These are phyloP conservation scores for Oryzias celebensis DNA, from an alignment of 2,113 vertebrate species.

Conservation along the genomic window DNA sequence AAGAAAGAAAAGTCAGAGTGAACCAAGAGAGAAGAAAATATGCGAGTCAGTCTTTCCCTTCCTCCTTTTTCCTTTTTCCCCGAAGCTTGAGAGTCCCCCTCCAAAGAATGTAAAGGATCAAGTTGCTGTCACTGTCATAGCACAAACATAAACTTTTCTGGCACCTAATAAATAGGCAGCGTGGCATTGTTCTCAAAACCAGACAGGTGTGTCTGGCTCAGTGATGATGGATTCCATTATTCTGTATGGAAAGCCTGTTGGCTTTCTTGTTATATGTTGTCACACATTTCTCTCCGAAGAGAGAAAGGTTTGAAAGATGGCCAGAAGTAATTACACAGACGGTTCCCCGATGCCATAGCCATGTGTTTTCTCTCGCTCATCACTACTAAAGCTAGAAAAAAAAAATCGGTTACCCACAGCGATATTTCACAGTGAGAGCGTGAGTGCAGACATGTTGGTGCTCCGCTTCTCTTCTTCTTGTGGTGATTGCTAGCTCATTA, in stretches of 20 bases:
- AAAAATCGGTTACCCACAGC: constrained; percentile 62
- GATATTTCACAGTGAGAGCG: constrained; percentile 56
- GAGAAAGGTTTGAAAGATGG: constrained; percentile 80
- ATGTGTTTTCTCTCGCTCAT: constrained; percentile 71
- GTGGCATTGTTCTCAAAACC: constrained; percentile 82
- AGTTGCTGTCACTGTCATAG: constrained; percentile 83
- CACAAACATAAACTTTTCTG: constrained; percentile 85
- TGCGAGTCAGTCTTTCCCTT: constrained; percentile 73
- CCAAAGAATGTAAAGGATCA: constrained; percentile 82
- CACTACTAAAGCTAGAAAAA: constrained; percentile 55
- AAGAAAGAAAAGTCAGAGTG: constrained; percentile 79
- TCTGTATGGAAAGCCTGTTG: constrained; percentile 81
- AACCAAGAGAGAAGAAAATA: constrained; percentile 68
- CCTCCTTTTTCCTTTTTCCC: constrained; percentile 55
- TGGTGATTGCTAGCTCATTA: constrained; percentile 77
- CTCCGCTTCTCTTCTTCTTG: constrained; percentile 42
- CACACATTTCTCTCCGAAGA: constrained; percentile 82
- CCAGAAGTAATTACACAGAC: constrained; percentile 82
- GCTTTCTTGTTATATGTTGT: constrained; percentile 84
- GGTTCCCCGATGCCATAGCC: constrained; percentile 71
- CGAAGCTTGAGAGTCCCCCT: constrained; percentile 67
- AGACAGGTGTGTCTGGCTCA: constrained; percentile 82
- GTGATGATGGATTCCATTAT: constrained; percentile 81
- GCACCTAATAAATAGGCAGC: constrained; percentile 84
- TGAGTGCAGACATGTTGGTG: constrained; percentile 58